Evolutionary conservation across 2,888 invertebrate species (phyloP).

Genomic region (Formica aserva): DNA sequence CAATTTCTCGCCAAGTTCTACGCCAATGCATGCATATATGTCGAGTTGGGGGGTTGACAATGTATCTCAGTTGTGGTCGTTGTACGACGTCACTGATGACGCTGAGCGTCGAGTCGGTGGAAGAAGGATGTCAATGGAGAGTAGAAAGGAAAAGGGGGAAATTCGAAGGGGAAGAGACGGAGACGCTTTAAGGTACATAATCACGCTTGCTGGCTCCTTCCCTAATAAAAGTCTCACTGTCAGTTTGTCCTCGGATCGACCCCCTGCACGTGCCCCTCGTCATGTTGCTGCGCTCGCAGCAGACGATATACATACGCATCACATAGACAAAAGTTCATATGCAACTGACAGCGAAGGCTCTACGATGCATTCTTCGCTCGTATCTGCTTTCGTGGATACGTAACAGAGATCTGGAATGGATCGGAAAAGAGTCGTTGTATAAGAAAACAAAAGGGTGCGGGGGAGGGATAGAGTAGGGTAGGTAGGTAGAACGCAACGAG

Average conservation of each 20-base stretch:
- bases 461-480: not conserved
- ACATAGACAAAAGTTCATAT: slow-evolving; percentile 48
- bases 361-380: slow-evolving; percentile 8
- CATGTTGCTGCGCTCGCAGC: not conserved
- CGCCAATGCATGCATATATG: slow-evolving; percentile 76
- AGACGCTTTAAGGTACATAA: slow-evolving; percentile 85
- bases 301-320: slow-evolving; percentile 18
- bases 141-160: not conserved
- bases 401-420: slow-evolving; percentile 51
- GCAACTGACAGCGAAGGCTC: not conserved
- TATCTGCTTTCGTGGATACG: slow-evolving; percentile 5
- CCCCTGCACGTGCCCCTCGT: slow-evolving; percentile 60
- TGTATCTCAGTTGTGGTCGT: slow-evolving; percentile 73
- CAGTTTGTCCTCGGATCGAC: slow-evolving; percentile 70
- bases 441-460: slow-evolving; percentile 66
- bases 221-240: slow-evolving; percentile 86
- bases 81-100: slow-evolving; percentile 63
- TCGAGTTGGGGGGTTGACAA: slow-evolving; percentile 71
- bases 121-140: slow-evolving; percentile 20
- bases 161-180: slow-evolving; percentile 70
- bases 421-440: slow-evolving; percentile 49
- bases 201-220: slow-evolving; percentile 86
- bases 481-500: slow-evolving; percentile 72
- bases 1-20: slow-evolving; percentile 68
- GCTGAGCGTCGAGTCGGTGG: slow-evolving; percentile 50